Base-by-base conservation (phyloP, 2,113 vertebrate species). In the Isurus oxyrinchus region DNA sequence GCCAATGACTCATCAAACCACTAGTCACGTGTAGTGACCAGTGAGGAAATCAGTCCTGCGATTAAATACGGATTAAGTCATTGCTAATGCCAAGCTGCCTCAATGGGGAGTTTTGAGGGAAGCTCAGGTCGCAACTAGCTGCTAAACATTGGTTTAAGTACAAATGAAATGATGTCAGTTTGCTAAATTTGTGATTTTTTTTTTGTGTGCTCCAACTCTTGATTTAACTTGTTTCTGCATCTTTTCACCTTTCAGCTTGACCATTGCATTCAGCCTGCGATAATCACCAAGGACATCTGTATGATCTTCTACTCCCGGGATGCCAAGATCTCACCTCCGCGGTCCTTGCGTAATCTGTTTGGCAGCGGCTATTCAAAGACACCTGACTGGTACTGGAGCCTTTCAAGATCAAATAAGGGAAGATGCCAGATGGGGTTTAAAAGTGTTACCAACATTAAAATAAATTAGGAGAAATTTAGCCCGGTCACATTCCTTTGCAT, bases 261-360 rank as follows among this genome's bases (percentile, higher is more conserved):
- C 97, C 99, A 99, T 93, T 99, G 99, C 98, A 99, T 99, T 97
- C 99, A 99, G 97, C 99, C 99, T 0, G 99, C 99, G 0, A 99
- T 99, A 79, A 98, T 99, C 97, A 99, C 99, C 95, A 99, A 99
- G 98, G 99, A 99, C 35, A 98, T 99, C 40, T 99, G 99, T 96
- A 99, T 99, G 99, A 99, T 99, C 96, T 99, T 99, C 96, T 99
- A 99, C 97, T 99, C 99, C 2, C 97, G 99, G 61, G 99, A 99
- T 1, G 98, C 99, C 96, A 99, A 99, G 97, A 99, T 99, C 97
- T 99, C 98, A 0, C 99, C 99, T 0, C 99, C 99, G 0, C 99
- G 99, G 6, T 99, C 99, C 0, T 98, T 99, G 93, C 99, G 98
- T 97, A 99, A 97, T 97, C 98, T 99, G 90, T 99, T 99, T n/a